Percentiles rank a stretch among this genome's conserved stretches.
Conservation (phyloP, 1,140 invertebrate species). For the Drosophila subobscura region DNA sequence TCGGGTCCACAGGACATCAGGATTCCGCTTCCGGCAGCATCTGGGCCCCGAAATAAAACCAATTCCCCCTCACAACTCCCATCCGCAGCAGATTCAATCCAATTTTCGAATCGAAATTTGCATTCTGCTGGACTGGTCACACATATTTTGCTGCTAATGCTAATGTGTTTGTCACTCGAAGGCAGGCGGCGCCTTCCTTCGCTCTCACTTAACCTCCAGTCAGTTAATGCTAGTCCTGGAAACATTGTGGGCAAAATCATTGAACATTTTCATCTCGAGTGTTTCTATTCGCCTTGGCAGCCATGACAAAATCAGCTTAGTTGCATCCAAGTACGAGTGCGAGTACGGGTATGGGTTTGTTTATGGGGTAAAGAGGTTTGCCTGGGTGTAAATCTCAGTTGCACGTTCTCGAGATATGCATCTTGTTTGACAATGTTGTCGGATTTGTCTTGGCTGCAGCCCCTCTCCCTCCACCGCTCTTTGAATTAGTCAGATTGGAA, state of each 20-base stretch:
- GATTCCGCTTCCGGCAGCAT: slow-evolving; percentile 26
- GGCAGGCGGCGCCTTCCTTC: slow-evolving; percentile 13
- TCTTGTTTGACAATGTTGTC: slow-evolving; percentile 35
- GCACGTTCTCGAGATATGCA: slow-evolving; percentile 23
- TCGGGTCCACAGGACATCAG: slow-evolving; percentile 26
- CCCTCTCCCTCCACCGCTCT: not conserved
- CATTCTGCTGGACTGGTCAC: slow-evolving; percentile 23
- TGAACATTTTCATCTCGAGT: no score
- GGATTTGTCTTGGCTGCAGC: slow-evolving; percentile 32
- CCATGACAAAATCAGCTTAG: no score
- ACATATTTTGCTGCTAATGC: slow-evolving; percentile 38
- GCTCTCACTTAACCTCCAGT: slow-evolving; percentile 23
- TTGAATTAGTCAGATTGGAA: slow-evolving; percentile 24
- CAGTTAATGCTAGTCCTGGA: slow-evolving; percentile 4
- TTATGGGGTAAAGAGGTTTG: slow-evolving; percentile 6
- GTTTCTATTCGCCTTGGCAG: no score
- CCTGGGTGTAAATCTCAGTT: slow-evolving; percentile 15
- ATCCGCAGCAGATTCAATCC: slow-evolving; percentile 30
- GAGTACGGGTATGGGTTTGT: not conserved
- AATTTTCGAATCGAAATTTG: slow-evolving; percentile 39
- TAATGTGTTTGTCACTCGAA: slow-evolving; percentile 35
- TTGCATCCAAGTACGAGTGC: not conserved
- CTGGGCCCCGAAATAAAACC: slow-evolving; percentile 17
- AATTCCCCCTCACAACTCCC: no score
- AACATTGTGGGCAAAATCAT: no score